Evolutionary conservation across 53 echinoderm and acorn worm species (phyloP), one percentile per base, ranked within the genome.

Genomic region (Patiria pectinifera): DNA sequence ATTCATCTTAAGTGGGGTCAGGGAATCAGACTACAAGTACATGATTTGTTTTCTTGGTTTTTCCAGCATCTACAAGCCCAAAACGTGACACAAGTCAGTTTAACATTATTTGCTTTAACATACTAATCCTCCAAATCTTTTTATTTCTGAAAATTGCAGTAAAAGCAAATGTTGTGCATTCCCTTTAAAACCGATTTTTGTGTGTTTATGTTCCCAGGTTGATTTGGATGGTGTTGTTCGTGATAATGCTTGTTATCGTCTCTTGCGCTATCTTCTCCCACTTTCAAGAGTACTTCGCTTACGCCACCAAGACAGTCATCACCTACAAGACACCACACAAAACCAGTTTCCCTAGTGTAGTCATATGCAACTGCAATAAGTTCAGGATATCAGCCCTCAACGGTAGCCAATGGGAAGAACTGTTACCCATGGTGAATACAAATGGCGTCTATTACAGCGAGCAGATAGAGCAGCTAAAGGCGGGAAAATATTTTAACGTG

Each of bases 321-420:
- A 47, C 47, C 19, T 49, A 71, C 48, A 86, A n/a, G 71, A 62
- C 86, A 70, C 74, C 86, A 1, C 14, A 4, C 47, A 18, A 71
- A 44, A 71, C 72, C 11, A 47, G 16, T 47, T 86, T 86, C 72
- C 86, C 86, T 11, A 86, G 48, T 21, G 71, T 86, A 11, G 47
- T 23, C 71, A 9, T 86, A n/a, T 86, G 86, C 86, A 86, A 86
- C 53, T 86, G 86, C 48, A 47, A 85, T 35, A 6, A 13, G 21
- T 23, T 60, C 58, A 21, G 4, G 11, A 58, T 24, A 18, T 85
- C 72, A 11, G 16, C 86, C 19, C 71, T 24, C 71, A 86, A 26
- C 58, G 24, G 47, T 22, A 62, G 48, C 81, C 35, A 48, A 10
- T 77, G 77, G 77, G 77, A 45, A 43, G 16, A 81, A 19, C 81